phyloP scores from a whole-genome alignment of 2,113 vertebrate species.

The Oryzias javanicus region DNA sequence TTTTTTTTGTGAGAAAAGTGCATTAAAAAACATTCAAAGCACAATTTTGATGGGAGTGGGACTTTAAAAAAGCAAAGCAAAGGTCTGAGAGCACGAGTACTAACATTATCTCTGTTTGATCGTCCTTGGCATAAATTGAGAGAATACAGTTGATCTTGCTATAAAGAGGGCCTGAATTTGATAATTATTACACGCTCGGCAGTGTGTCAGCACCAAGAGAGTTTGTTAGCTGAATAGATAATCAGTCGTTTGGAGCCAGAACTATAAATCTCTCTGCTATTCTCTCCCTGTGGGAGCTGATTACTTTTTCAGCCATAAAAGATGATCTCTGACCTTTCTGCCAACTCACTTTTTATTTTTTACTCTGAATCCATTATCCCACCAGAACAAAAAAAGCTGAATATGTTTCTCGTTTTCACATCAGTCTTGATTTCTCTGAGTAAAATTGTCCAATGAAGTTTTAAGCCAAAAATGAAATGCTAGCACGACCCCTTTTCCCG shows the following conservation, averaged over 20 bases:
- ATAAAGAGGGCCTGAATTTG: too few species aligned
- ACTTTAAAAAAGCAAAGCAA: too few species aligned
- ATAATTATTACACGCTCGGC: neutral
- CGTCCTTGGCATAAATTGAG: too few species aligned
- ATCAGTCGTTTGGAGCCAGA: slow-evolving; percentile 8
- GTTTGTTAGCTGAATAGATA: slow-evolving; percentile 8
- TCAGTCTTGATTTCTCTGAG: neutral
- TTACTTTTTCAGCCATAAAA: neutral
- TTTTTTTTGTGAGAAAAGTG: too few species aligned
- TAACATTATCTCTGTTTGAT: too few species aligned
- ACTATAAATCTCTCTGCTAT: slow-evolving; percentile 16
- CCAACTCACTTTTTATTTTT: neutral
- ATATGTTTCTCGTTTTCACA: neutral
- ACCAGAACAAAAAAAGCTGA: neutral
- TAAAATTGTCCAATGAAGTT: neutral
- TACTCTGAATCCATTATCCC: neutral
- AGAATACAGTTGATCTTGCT: too few species aligned
- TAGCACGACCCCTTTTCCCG: too few species aligned
- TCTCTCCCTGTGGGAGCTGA: neutral
- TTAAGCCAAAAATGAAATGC: neutral
- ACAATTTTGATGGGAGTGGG: too few species aligned
- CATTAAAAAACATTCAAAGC: too few species aligned
- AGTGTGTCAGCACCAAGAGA: too few species aligned
- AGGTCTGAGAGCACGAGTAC: too few species aligned
- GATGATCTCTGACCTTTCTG: slow-evolving; percentile 3